Base-by-base conservation (phyloP, 2,797 vertebrate species). In the Graptemys geographica region DNA sequence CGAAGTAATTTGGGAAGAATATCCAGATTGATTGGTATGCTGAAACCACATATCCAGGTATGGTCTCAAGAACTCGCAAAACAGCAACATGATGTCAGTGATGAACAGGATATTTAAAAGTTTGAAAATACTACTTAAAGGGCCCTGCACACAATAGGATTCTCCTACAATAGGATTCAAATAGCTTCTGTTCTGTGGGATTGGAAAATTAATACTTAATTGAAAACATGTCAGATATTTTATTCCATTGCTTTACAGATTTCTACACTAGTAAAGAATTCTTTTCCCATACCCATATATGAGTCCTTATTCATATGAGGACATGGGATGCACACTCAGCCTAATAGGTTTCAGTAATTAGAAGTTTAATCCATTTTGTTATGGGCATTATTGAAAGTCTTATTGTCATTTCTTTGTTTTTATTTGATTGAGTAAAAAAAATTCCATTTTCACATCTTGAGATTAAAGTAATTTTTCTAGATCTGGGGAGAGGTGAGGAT, bases 281-380 rank as follows among this genome's bases (percentile, higher is more conserved):
- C n/a, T 49, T 0, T 0, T 31, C 90, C 41, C 80, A 86, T 47
- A 23, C 19, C 44, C 5, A 5, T 1, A 49, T 23, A 69, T 37
- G 65, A 69, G n/a, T 37, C 5, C n/a, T 69, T 37, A 69, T 21
- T 69, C 65, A 11, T 69, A 69, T 69, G n/a, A n/a, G 6, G 51
- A 31, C 13, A 69, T 90, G 55, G 33, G 76, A 74, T 6, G 11
- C 19, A 49, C 87, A 0, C 0, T 62, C 89, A 88, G 62, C 28
- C 31, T 62, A 90, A 87, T 13, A 41, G 33, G 56, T 91, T 89
- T 92, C n/a, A 41, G 41, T 90, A 74, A 81, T 81, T 62, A 51
- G 28, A 47, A 3, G 19, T 74, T 13, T 51, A 1, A 47, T 90
- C 47, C 88, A 41, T 51, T 89, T 91, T 87, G 37, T n/a, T 33